These are phyloP conservation scores for Mionectes macconnelli DNA, from an alignment of 2,113 vertebrate species.

Conservation along the genomic window DNA sequence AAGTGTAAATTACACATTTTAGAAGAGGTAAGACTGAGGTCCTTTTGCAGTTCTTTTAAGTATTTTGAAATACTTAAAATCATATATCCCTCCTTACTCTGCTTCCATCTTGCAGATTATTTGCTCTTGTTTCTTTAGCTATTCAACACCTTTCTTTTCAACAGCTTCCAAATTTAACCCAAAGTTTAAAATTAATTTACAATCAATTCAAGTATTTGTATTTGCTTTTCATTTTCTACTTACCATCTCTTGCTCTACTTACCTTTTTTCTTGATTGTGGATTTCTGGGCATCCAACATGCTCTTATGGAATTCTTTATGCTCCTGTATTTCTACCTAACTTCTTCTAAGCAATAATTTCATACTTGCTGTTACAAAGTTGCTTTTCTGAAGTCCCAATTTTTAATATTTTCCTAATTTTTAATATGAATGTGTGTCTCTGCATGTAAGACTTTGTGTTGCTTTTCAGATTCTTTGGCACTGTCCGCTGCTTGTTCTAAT, in stretches of 20 bases:
- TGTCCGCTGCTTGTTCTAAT: background rate
- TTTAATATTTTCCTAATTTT: background rate
- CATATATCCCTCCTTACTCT: background rate
- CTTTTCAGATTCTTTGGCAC: background rate
- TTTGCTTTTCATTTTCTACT: background rate
- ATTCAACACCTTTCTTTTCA: background rate
- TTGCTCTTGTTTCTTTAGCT: background rate
- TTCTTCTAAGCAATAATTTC: background rate
- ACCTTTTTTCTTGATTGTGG: background rate
- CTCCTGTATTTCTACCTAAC: background rate
- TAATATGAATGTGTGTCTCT: background rate
- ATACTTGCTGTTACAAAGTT: background rate
- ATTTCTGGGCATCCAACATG: background rate
- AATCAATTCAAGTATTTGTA: background rate
- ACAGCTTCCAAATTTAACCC: background rate
- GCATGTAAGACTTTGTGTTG: background rate
- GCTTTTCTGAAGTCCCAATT: background rate
- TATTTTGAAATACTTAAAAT: background rate
- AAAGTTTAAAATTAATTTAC: background rate
- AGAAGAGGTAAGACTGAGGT: background rate
- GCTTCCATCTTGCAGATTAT: background rate
- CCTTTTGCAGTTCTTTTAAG: background rate
- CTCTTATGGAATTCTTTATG: background rate
- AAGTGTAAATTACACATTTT: background rate
- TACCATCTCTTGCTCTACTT: background rate